These are phyloP conservation scores for Stenodema calcarata DNA, from an alignment of 2,888 invertebrate genomes.

Conservation along the genomic window DNA sequence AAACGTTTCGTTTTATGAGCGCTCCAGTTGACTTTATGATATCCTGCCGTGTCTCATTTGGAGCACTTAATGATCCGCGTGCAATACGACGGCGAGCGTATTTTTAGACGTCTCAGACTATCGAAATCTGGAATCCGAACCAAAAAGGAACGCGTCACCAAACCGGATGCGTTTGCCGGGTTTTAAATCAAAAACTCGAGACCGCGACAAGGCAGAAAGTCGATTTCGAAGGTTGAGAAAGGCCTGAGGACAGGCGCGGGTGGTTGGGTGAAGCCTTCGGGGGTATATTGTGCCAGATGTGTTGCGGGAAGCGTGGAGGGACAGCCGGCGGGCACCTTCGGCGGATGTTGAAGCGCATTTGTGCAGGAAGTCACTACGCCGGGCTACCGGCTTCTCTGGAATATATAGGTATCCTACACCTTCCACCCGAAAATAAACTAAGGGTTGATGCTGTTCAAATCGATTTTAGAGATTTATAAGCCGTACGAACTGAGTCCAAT, in stretches of 20 bases:
- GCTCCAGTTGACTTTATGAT: too few species aligned
- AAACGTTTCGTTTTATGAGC: too few species aligned
- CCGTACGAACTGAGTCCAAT: too few species aligned
- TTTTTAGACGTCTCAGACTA: background rate
- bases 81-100: background rate
- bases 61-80: too few species aligned
- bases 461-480: background rate
- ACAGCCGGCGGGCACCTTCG: slow-evolving; percentile 44
- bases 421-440: background rate
- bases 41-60: too few species aligned
- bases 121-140: background rate
- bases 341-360: slow-evolving; percentile 50
- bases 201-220: background rate
- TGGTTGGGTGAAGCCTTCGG: background rate
- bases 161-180: background rate
- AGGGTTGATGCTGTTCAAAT: background rate
- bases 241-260: background rate
- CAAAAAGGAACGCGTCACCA: background rate
- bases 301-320: slow-evolving; percentile 16
- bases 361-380: slow-evolving; percentile 50
- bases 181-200: slow-evolving; percentile 36
- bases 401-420: background rate
- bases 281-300: slow-evolving; percentile 48
- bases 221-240: background rate
- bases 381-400: slow-evolving; percentile 20